phyloP scores from a whole-genome alignment of 2,797 vertebrate genomes.

The Gymnocypris eckloni region DNA sequence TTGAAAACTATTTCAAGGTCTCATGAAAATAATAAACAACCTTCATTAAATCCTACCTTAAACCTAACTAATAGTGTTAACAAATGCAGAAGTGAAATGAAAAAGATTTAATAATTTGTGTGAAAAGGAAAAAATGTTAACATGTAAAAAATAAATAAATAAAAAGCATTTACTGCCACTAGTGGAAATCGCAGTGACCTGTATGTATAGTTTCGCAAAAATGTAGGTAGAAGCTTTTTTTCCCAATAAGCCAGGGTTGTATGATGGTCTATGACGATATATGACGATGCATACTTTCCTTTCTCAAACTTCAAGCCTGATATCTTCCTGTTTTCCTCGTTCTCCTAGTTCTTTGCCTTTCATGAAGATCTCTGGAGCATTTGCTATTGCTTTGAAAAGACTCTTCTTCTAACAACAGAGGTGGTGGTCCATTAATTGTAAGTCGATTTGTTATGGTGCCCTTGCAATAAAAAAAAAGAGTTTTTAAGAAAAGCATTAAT shows the following conservation, averaged over 20 bases:
- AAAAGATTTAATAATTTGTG: neutral
- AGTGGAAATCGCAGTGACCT: neutral
- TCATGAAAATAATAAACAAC: neutral
- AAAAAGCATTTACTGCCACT: neutral
- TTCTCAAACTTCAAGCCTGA: conserved; percentile 1
- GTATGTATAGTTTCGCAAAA: neutral
- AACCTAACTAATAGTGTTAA: neutral
- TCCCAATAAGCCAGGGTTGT: neutral
- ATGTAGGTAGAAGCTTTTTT: neutral
- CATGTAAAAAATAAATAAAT: neutral
- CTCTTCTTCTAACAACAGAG: conserved; percentile 32
- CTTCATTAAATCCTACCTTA: neutral
- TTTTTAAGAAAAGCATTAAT: neutral
- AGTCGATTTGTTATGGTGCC: conserved; percentile 28
- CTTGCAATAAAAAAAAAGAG: conserved; percentile 8
- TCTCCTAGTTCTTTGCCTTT: conserved; percentile 39
- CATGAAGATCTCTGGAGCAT: conserved; percentile 37
- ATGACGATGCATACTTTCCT: neutral
- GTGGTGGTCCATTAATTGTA: conserved; percentile 16
- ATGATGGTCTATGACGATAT: neutral
- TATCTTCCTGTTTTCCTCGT: conserved; percentile 22
- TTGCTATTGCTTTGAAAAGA: conserved; percentile 25
- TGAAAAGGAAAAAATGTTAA: too few relatives aligned
- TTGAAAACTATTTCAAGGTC: neutral
- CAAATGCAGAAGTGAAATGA: neutral